Evolutionary conservation across 2,113 vertebrate species (phyloP).

Genomic region (Paramisgurnus dabryanus): DNA sequence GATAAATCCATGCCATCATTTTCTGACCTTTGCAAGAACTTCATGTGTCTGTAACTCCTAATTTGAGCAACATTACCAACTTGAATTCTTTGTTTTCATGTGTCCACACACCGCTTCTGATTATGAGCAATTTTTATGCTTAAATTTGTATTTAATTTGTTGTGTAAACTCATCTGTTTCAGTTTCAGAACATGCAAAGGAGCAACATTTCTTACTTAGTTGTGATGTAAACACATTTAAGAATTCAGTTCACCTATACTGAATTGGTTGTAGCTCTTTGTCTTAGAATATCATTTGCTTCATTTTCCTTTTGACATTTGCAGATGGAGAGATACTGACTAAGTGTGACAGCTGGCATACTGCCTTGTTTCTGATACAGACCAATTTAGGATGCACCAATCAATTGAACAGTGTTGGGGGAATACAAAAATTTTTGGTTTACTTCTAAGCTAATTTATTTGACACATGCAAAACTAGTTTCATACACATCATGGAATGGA

Average conservation of each 20-base stretch:
- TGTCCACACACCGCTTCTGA: too few relatives aligned
- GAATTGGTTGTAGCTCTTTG: neutral
- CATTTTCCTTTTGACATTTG: constrained; percentile 50
- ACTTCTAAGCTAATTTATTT: constrained; percentile 45
- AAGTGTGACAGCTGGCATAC: constrained; percentile 50
- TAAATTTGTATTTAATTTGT: too few relatives aligned
- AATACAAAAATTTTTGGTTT: constrained; percentile 52
- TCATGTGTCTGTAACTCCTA: too few relatives aligned
- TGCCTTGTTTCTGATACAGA: constrained; percentile 34
- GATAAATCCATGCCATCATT: too few relatives aligned
- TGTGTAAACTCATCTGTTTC: too few relatives aligned
- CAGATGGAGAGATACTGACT: constrained; percentile 50
- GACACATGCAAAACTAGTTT: constrained; percentile 42
- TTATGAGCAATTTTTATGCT: too few relatives aligned
- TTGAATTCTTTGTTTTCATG: too few relatives aligned
- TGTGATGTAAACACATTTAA: too few relatives aligned
- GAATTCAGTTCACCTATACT: too few relatives aligned
- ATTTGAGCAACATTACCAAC: too few relatives aligned
- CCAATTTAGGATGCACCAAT: constrained; percentile 47
- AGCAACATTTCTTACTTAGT: neutral
- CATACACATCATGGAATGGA: constrained; percentile 1
- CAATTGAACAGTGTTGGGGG: constrained; percentile 42
- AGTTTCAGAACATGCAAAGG: neutral
- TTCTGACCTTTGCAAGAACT: too few relatives aligned
- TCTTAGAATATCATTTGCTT: constrained; percentile 44